These are phyloP conservation scores for Chaetodon trifasciatus DNA, from an alignment of 2,797 vertebrate genomes.

Conservation along the genomic window DNA sequence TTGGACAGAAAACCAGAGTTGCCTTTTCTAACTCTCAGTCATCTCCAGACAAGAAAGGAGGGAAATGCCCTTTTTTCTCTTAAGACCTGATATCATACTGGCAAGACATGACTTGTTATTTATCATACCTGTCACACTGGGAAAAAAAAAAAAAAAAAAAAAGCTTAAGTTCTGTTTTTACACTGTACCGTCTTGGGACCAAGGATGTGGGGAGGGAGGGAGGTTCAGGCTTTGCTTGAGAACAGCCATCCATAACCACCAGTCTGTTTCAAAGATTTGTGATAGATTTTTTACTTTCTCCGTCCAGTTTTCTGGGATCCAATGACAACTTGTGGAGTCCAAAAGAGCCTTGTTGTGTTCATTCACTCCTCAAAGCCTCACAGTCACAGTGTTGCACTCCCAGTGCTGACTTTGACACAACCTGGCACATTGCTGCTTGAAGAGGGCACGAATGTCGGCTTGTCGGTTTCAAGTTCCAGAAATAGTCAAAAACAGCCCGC, in stretches of 20 bases:
- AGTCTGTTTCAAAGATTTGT: slow-evolving; percentile 31
- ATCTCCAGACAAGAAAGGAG: slow-evolving; percentile 66
- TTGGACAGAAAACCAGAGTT: slow-evolving; percentile 71
- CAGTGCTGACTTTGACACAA: background rate
- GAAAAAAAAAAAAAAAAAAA: slow-evolving; percentile 22
- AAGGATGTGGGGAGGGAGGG: background rate
- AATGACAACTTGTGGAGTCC: slow-evolving; percentile 1
- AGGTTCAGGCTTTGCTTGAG: slow-evolving; percentile 31
- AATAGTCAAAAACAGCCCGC: background rate
- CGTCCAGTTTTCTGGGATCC: slow-evolving; percentile 3
- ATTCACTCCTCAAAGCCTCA: background rate
- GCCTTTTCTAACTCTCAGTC: slow-evolving; percentile 65
- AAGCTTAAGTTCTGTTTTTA: slow-evolving; percentile 51
- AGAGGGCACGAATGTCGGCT: background rate
- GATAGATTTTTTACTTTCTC: slow-evolving; percentile 7
- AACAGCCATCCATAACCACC: slow-evolving; percentile 50
- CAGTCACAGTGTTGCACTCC: background rate
- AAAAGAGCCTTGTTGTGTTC: background rate
- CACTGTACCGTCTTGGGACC: slow-evolving; percentile 54
- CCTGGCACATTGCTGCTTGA: background rate
- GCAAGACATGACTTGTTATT: slow-evolving; percentile 73
- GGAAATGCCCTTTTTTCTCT: slow-evolving; percentile 66
- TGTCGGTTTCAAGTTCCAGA: background rate
- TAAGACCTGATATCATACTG: slow-evolving; percentile 67
- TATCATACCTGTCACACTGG: slow-evolving; percentile 71